These are phyloP conservation scores for Palythoa grandiflora DNA, from an alignment of 92 coral and sea anemone species.

Conservation along the genomic window DNA sequence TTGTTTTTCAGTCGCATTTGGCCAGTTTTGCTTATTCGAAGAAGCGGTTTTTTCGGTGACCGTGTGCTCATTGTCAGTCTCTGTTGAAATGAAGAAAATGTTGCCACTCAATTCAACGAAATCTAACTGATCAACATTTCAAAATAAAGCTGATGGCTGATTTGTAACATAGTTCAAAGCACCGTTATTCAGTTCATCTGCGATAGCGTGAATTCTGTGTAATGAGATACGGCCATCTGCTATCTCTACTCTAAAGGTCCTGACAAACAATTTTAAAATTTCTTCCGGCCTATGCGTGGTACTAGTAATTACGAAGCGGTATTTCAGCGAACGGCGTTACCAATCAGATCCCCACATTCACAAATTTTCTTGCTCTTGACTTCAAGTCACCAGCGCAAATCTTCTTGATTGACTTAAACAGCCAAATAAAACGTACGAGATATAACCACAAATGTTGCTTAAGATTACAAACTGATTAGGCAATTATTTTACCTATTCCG, in stretches of 20 bases:
- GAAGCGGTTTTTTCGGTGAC: conserved; percentile 48
- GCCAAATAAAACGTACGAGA: neutral
- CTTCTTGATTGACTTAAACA: neutral
- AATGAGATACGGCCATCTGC: conserved; percentile 7
- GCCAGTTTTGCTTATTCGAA: conserved; percentile 91
- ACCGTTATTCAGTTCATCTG: neutral
- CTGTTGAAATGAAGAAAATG: neutral
- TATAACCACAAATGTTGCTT: neutral
- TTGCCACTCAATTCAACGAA: neutral
- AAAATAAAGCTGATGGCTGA: neutral
- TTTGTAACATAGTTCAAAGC: neutral
- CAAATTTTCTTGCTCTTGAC: neutral
- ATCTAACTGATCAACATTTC: neutral
- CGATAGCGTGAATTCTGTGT: conserved; percentile 28
- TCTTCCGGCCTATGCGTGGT: neutral
- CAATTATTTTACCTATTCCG: neutral
- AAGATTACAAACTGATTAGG: neutral
- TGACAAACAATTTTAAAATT: neutral
- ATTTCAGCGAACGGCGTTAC: too few relatives aligned
- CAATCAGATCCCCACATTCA: neutral
- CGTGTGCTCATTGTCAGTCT: conserved; percentile 10
- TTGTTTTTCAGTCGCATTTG: conserved; percentile 92
- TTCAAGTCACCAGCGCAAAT: neutral
- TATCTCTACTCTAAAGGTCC: neutral
- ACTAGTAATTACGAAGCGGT: neutral